Base-by-base conservation (phyloP, 2,113 vertebrate genomes). In the Hydropotes inermis region DNA sequence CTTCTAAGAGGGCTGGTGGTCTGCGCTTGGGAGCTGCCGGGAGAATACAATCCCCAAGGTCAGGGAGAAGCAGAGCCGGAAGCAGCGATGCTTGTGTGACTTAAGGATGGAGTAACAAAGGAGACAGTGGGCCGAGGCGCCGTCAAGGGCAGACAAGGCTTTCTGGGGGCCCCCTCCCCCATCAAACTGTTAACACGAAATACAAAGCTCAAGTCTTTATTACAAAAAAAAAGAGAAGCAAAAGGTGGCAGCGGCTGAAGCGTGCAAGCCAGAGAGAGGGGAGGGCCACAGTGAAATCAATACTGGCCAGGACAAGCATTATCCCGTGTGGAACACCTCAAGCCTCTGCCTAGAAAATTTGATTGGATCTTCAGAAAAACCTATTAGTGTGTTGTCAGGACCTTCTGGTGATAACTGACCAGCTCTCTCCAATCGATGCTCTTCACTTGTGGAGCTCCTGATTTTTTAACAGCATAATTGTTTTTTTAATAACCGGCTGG, bases 351-450 rank as follows among this genome's bases (percentile, higher is more conserved):
- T 97, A 1, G 91, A 97, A 98, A 98, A 98, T 95, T 96, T 98
- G 98, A 98, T 98, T 98, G 99, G 97, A 98, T 98, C 98, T 87
- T 97, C 98, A 98, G 98, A 98, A 98, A 99, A 99, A 98, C 98
- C 99, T 93, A 98, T 99, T 98, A 98, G 98, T 96, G 98, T 95
- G 83, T 98, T 98, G 98, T 98, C 98, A 98, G 98, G 97, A 89
- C 93, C 95, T 97, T 95, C 97, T 98, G 98, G 98, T 98, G 98
- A 98, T 98, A 98, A 97, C 95, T 85, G 98, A 98, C 96, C 57
- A 98, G 97, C 89, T 86, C 45, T 97, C 3, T 4, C 3, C 12
- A 98, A 99, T 98, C 98, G 95, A 98, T 98, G 98, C 95, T 83
- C 96, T 90, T 94, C 96, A 97, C 97, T 96, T 87, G 97, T 94